Base-by-base conservation (phyloP, 1,140 invertebrate genomes). In the Coenobita brevimanus region DNA sequence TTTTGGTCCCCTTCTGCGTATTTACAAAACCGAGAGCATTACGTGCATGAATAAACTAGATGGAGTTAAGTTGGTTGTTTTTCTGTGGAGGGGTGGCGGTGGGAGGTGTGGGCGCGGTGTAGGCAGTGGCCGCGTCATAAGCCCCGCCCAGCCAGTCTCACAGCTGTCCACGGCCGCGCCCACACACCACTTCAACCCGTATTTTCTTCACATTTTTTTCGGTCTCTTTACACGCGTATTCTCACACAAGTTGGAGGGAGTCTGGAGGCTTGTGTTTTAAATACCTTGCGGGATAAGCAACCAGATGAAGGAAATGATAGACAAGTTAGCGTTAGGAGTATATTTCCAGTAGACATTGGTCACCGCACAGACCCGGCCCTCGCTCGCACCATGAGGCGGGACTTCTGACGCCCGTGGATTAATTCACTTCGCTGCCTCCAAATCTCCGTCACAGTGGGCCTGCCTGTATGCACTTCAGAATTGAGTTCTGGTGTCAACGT, bases 51-150 rank as follows among this genome's bases (percentile, higher is more conserved):
- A 33, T 36, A 57, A 27, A 71, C 1, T 33, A 60, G 69, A 38
- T 21, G 30, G 71, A 46, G 27, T 50, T 50, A 78, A 69, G 76
- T 43, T 17, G 38, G 43, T 60, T 10, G 24, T 17, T 79, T 83
- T 89, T 78, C n/a, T 46, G 57, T 67, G 69, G 83, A 78, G 71
- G 24, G 81, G 80, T 71, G 80, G 81, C 75, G 62, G 88, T 82
- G 88, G 88, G 88, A 89, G 88, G 88, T 89, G 88, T 83, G 81
- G 88, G 46, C 71, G 88, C 88, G 88, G 67, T 89, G 88, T 83
- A 83, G 88, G 88, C 73, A 78, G 88, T 27, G 88, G 73, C 81
- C 81, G 75, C 75, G 81, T 78, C 80, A 81, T 76, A 89, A 78
- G 88, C 88, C 54, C 88, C 88, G 88, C 88, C 88, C 75, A 64